phyloP scores from a whole-genome alignment of 2,888 invertebrate species.

The Hypolimnas misippus region DNA sequence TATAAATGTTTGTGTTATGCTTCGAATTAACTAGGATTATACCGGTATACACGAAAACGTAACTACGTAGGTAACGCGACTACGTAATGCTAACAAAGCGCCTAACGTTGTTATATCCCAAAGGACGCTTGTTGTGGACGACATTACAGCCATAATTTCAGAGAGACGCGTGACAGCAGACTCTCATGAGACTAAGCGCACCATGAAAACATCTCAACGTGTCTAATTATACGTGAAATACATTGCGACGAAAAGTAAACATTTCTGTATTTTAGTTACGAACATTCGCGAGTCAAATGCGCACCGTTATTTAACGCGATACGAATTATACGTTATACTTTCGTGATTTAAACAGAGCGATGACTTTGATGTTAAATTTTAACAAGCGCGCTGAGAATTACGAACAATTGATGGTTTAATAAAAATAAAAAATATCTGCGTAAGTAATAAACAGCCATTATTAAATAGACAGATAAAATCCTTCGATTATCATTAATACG shows the following conservation, averaged over 20 bases:
- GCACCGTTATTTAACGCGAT: too few relatives aligned
- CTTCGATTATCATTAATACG: too few relatives aligned
- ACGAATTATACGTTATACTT: too few relatives aligned
- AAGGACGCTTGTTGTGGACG: conserved; percentile 24
- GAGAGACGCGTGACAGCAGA: conserved; percentile 24
- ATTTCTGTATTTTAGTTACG: conserved; percentile 9
- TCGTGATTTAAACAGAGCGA: too few relatives aligned
- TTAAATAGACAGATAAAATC: too few relatives aligned
- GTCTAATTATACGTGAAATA: conserved; percentile 27
- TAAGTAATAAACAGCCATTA: too few relatives aligned
- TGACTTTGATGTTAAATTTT: too few relatives aligned
- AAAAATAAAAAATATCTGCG: too few relatives aligned
- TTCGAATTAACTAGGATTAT: conserved; percentile 24
- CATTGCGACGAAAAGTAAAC: conserved; percentile 12
- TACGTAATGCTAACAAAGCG: conserved; percentile 19
- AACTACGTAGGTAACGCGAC: conserved; percentile 6
- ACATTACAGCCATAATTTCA: conserved; percentile 26
- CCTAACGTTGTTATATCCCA: conserved; percentile 14
- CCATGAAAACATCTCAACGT: conserved; percentile 28
- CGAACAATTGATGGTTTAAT: too few relatives aligned
- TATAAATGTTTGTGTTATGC: conserved; percentile 7
- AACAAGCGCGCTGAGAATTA: too few relatives aligned
- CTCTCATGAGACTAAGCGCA: conserved; percentile 28
- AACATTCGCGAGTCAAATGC: background rate
- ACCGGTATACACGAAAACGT: conserved; percentile 8